Evolutionary conservation across 2,113 vertebrate genomes (phyloP), one percentile per base, ranked within the genome.

Genomic region (Oreochromis aureus): DNA sequence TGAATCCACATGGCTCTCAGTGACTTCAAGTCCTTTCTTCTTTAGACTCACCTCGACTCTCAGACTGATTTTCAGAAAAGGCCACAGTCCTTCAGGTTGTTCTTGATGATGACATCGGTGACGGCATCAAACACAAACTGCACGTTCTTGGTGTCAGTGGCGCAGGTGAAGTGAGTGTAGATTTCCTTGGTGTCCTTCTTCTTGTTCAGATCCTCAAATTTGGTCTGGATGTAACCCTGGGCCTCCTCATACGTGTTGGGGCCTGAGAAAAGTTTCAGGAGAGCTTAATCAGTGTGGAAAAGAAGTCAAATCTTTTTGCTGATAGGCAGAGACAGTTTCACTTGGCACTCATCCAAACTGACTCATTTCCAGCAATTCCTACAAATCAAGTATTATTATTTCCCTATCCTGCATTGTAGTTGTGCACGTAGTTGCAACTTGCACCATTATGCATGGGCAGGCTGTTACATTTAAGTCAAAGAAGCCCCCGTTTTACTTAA

Each of bases 181-280:
- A 99, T 99, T 94, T 99, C 99, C 98, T 99, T 99, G 96, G 97
- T 99, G 95, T 99, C 98, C 94, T 99, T 99, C 94, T 98, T 97
- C 93, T 99, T 99, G 96, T 99, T 99, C 95, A 99, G 97, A 93
- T 99, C 98, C 96, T 99, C 98, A 0, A 99, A 99, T 94, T 99
- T 99, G 93, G 96, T 97, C 97, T 99, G 98, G 94, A 99, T 99
- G 94, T 99, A 99, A 88, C 97, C 91, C 27, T 98, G 96, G 0
- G 99, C 98, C 89, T 99, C 99, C 0, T 99, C 97, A 0, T 99
- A 98, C 80, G 97, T 98, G 95, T 97, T 98, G 69, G 97, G 96
- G 69, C 98, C 99, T 99, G 93, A 59, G 54, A 18, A 24, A n/a
- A 58, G 55, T 78, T 44, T 12, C 5, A 41, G 36, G 19, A 46